Conservation (phyloP, 2,888 invertebrate genomes). For the Watsonalla binaria region DNA sequence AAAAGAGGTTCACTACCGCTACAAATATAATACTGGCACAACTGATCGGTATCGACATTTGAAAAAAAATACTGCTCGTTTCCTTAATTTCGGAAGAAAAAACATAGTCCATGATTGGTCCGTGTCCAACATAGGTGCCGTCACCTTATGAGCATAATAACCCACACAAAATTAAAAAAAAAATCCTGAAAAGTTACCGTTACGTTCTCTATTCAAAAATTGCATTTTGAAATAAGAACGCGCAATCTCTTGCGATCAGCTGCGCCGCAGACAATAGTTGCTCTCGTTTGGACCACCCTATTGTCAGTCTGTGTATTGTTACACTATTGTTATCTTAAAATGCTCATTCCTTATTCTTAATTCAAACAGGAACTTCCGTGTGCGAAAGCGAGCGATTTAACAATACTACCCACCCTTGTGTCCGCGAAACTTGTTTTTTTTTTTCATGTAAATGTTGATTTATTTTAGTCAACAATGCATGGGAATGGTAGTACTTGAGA, state of each 20-base stretch:
- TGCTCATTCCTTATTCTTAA: conserved; percentile 44
- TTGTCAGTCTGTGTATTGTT: conserved; percentile 55
- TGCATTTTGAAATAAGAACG: conserved; percentile 38
- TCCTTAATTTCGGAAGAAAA: too few relatives aligned
- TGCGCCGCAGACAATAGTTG: conserved; percentile 52
- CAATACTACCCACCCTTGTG: conserved; percentile 53
- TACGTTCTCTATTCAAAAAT: conserved; percentile 39
- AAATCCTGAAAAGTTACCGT: conserved; percentile 45
- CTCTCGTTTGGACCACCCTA: conserved; percentile 57
- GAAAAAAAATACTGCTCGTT: too few relatives aligned
- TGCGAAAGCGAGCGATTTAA: conserved; percentile 53
- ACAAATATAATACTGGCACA: too few relatives aligned
- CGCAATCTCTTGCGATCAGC: conserved; percentile 56
- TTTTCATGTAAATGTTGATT: conserved; percentile 72
- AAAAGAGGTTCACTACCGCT: too few relatives aligned
- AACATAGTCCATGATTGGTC: too few relatives aligned
- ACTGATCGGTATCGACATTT: too few relatives aligned
- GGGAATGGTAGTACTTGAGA: conserved; percentile 54
- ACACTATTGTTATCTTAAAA: conserved; percentile 57
- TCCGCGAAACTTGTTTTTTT: conserved; percentile 65
- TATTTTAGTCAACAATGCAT: conserved; percentile 73
- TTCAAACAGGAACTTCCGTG: conserved; percentile 67
- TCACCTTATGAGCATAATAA: too few relatives aligned
- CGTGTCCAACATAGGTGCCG: too few relatives aligned
- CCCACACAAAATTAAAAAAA: conserved; percentile 32